Conservation (phyloP, 2,113 vertebrate species). For the Anseranas semipalmata region DNA sequence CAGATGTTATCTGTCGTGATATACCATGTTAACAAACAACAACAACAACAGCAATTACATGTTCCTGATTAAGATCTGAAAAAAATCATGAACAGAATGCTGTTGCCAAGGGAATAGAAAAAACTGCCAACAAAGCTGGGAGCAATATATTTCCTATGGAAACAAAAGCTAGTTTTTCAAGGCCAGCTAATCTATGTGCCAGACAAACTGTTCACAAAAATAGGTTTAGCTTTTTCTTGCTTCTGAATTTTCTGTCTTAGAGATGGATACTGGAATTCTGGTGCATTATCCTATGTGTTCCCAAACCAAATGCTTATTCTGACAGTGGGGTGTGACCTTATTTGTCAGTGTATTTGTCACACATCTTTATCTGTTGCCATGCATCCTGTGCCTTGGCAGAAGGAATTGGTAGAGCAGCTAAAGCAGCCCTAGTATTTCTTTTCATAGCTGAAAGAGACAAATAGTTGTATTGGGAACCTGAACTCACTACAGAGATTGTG, state of each 20-base stretch:
- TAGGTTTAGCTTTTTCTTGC: not conserved
- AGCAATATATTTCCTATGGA: not conserved
- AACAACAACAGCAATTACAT: not conserved
- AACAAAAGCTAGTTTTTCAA: not conserved
- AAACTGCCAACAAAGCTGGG: not conserved
- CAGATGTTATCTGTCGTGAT: not conserved
- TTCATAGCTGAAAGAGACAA: not conserved
- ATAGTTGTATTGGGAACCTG: not conserved
- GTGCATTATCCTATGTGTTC: not conserved
- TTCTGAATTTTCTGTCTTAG: slow-evolving; percentile 12
- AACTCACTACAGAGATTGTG: not conserved
- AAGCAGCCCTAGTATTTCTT: not conserved
- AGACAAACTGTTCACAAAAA: slow-evolving; percentile 35
- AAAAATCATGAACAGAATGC: not conserved
- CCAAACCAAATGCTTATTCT: not conserved
- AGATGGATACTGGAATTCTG: not conserved
- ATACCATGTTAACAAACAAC: not conserved
- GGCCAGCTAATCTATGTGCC: not conserved
- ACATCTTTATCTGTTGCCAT: not conserved
- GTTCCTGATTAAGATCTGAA: slow-evolving; percentile 6
- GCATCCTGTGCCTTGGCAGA: not conserved
- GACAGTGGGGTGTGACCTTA: not conserved
- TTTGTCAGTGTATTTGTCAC: not conserved
- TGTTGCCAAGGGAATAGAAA: not conserved
- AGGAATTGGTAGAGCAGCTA: not conserved